These are phyloP conservation scores for Stigmatopora argus DNA, from an alignment of 2,113 vertebrate species.

Conservation along the genomic window DNA sequence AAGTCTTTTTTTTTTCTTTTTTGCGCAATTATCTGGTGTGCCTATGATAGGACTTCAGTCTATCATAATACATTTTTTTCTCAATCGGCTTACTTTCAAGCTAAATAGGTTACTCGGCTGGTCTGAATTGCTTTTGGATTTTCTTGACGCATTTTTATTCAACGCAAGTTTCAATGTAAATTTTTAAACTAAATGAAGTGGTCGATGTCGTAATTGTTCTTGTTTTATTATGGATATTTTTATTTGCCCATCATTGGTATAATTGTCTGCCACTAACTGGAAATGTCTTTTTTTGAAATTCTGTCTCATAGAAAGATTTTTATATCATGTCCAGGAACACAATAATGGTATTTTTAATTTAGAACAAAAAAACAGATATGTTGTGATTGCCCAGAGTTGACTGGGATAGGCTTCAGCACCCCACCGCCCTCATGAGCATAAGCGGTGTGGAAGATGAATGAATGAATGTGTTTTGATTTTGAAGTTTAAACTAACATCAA, in stretches of 20 bases:
- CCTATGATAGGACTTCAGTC: constrained; percentile 15
- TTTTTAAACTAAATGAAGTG: constrained; percentile 67
- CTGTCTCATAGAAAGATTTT: constrained; percentile 52
- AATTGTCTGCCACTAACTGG: constrained; percentile 59
- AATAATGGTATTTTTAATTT: constrained; percentile 55
- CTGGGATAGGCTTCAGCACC: no score
- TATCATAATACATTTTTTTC: constrained; percentile 21
- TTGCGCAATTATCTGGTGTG: constrained; percentile 25
- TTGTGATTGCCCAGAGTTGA: constrained; percentile 37
- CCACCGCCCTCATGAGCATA: no score
- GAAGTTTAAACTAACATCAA: constrained; percentile 23
- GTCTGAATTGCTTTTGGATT: constrained; percentile 44
- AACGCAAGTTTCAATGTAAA: constrained; percentile 61
- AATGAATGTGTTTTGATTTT: constrained; percentile 36
- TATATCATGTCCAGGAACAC: constrained; percentile 59
- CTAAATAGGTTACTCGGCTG: constrained; percentile 22
- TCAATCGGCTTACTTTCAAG: constrained; percentile 34
- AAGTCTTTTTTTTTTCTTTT: constrained; percentile 20
- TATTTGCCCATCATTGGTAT: constrained; percentile 59
- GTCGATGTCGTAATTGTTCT: constrained; percentile 68
- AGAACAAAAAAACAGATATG: constrained; percentile 33
- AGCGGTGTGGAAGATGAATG: no score
- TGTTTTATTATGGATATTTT: constrained; percentile 64
- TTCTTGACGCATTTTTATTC: constrained; percentile 44
- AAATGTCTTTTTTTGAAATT: constrained; percentile 49